Percentiles rank a stretch among this genome's conserved stretches.
Conservation (phyloP, 2,113 vertebrate genomes). For the Sphaerodactylus townsendi region DNA sequence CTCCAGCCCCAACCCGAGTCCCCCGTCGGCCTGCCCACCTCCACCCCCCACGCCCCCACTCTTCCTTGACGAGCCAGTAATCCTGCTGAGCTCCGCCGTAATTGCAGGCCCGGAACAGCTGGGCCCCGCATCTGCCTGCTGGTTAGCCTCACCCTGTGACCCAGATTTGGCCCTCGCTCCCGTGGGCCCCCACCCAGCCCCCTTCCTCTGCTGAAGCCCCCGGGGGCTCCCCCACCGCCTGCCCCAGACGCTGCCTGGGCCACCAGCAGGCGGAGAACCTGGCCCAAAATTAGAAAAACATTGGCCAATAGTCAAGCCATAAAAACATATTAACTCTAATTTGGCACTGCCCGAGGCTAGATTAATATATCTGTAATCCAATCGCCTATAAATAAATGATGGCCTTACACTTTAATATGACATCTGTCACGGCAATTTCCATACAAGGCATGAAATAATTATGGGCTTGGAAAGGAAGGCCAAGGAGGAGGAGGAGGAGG, state of each 20-base stretch:
- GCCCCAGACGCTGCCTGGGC: background rate
- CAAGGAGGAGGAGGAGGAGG: background rate
- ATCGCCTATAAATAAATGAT: constrained; percentile 83
- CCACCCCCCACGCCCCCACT: no score
- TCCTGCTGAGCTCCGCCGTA: background rate
- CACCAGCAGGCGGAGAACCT: constrained; percentile 22
- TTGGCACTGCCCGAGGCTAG: constrained; percentile 72
- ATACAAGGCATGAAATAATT: constrained; percentile 11
- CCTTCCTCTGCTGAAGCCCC: background rate
- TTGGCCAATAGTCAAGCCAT: constrained; percentile 51
- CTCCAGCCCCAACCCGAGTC: no score
- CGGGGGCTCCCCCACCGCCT: background rate
- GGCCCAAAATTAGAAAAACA: constrained; percentile 38
- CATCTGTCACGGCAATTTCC: constrained; percentile 66
- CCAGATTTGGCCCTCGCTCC: background rate
- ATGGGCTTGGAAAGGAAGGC: background rate
- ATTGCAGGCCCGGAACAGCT: background rate
- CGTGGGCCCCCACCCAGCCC: background rate
- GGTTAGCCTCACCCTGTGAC: rapidly evolving
- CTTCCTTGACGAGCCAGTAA: no score
- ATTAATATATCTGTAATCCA: constrained; percentile 82
- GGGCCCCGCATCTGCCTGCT: rapidly evolving
- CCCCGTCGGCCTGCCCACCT: no score
- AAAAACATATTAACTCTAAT: constrained; percentile 78
- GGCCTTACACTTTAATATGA: constrained; percentile 71